These are phyloP conservation scores for Chloroceryle aenea DNA, from an alignment of 2,113 vertebrate species.

Conservation along the genomic window DNA sequence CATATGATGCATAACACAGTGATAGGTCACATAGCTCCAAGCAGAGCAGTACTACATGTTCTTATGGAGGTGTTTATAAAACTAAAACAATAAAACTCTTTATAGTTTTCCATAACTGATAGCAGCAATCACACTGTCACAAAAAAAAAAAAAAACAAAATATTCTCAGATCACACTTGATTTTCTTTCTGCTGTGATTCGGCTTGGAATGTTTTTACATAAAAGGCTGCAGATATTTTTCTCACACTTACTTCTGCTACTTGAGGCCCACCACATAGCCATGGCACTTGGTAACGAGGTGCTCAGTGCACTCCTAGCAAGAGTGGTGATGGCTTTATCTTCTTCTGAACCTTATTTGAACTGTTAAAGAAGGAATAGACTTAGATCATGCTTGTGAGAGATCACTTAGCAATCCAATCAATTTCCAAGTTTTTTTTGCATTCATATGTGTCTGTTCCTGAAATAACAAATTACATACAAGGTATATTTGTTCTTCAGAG, in stretches of 20 bases:
- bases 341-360: neutral
- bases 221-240: neutral
- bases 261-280: neutral
- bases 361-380: neutral
- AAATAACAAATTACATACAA: neutral
- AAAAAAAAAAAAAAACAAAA: neutral
- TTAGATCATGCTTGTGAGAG: neutral
- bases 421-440: neutral
- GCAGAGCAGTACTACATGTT: neutral
- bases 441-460: neutral
- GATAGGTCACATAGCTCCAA: neutral
- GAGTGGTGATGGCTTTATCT: neutral
- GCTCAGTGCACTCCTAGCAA: neutral
- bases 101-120: neutral
- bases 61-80: neutral
- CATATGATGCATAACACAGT: neutral
- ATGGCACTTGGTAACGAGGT: neutral
- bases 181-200: neutral
- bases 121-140: neutral
- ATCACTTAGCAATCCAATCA: neutral
- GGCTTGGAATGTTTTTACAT: neutral
- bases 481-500: neutral
- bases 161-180: neutral
- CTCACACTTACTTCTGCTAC: accelerated
- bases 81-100: neutral